Conservation (phyloP, 2,888 invertebrate species). For the Sphecodes monilicornis region DNA sequence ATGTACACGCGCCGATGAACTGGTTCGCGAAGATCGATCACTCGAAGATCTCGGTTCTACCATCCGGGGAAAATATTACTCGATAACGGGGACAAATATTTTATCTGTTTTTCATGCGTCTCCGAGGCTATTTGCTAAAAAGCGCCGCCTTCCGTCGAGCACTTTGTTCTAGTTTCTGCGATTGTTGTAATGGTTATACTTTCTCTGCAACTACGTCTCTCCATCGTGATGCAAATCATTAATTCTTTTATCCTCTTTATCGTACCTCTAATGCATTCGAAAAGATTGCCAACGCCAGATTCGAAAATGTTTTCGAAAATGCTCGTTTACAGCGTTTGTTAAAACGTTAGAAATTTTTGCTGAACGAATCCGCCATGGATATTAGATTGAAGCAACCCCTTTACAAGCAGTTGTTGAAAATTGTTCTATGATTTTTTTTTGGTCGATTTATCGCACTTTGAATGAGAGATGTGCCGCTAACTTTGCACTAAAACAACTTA, state of each 20-base stretch:
- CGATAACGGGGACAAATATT: slow-evolving; percentile 31
- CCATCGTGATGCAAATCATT: no score
- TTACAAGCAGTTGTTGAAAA: no score
- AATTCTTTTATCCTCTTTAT: not conserved
- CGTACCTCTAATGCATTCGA: no score
- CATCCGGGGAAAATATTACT: slow-evolving; percentile 11
- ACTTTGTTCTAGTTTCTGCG: not conserved
- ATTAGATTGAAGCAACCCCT: no score
- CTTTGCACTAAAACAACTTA: no score
- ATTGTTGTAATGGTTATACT: not conserved
- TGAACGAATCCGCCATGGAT: no score
- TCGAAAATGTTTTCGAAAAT: no score
- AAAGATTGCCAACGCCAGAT: no score
- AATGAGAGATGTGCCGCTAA: no score
- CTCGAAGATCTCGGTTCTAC: slow-evolving; percentile 17
- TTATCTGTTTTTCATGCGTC: not conserved
- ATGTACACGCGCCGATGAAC: not conserved
- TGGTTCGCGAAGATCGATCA: slow-evolving; percentile 26
- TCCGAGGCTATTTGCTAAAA: not conserved
- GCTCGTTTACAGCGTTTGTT: no score
- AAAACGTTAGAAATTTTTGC: not conserved
- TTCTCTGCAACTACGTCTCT: not conserved
- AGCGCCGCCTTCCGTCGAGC: not conserved
- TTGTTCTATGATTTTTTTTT: not conserved
- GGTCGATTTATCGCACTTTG: no score